Conservation (phyloP, 1,140 invertebrate species). For the Samia ricini region DNA sequence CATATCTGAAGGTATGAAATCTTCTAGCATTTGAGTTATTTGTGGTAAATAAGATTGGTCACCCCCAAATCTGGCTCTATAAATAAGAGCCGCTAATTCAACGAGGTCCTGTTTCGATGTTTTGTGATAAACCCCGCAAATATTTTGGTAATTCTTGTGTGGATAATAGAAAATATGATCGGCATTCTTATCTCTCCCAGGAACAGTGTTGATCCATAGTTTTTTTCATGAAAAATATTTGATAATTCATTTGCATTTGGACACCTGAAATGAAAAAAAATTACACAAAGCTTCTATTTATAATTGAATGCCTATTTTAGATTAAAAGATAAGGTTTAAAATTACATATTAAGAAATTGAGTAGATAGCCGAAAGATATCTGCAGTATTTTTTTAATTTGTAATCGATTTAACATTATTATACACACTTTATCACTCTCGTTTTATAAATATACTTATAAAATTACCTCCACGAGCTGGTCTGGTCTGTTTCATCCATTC, state of each 20-base stretch:
- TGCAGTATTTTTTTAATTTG: no score
- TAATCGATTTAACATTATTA: no score
- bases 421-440: no score
- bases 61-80: slow-evolving; percentile 86
- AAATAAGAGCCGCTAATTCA: slow-evolving; percentile 88
- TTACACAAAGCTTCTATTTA: not conserved
- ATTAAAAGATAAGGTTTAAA: no score
- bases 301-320: not conserved
- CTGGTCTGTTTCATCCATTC: slow-evolving; percentile 92
- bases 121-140: slow-evolving; percentile 91
- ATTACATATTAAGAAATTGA: no score
- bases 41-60: slow-evolving; percentile 81
- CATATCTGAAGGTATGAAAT: slow-evolving; percentile 90
- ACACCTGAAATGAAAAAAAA: slow-evolving; percentile 41
- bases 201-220: slow-evolving; percentile 93
- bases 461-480: slow-evolving; percentile 84
- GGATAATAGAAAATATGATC: slow-evolving; percentile 97
- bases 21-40: slow-evolving; percentile 83
- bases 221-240: slow-evolving; percentile 99
- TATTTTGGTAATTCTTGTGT: slow-evolving; percentile 95
- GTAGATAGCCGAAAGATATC: no score
- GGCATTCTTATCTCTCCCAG: slow-evolving; percentile 92
- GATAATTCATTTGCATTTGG: slow-evolving; percentile 89
- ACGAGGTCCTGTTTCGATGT: slow-evolving; percentile 88
- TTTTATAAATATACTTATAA: no score